Conservation (phyloP, 2,113 vertebrate species). For the Hyla sarda region DNA sequence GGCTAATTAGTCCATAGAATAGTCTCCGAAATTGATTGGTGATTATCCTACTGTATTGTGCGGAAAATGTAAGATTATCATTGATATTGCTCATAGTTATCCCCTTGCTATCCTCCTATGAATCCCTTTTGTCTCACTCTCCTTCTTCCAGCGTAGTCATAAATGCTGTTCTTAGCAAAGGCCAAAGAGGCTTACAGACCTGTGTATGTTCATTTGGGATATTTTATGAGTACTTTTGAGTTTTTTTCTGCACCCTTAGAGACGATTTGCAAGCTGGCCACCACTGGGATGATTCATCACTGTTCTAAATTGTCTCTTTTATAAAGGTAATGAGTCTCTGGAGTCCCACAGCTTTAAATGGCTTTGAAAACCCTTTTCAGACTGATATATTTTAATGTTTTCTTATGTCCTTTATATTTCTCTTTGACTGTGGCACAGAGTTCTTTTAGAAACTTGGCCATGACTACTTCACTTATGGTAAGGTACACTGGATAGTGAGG, state of each 20-base stretch:
- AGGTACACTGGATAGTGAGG: not conserved
- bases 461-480: not conserved
- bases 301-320: not conserved
- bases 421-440: not conserved
- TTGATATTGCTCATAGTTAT: too few relatives aligned
- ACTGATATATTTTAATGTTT: not conserved
- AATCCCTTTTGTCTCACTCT: too few relatives aligned
- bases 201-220: not conserved
- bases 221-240: not conserved
- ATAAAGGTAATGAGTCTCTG: not conserved
- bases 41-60: too few relatives aligned
- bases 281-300: not conserved
- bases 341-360: not conserved
- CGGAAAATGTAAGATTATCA: too few relatives aligned
- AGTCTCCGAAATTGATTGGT: too few relatives aligned
- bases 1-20: too few relatives aligned
- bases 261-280: not conserved
- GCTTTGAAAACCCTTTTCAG: not conserved
- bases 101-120: too few relatives aligned
- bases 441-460: not conserved
- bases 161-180: not conserved
- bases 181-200: not conserved
- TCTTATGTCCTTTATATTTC: not conserved
- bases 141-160: not conserved
- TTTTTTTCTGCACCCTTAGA: not conserved